A percentile compares a stretch with the other conserved stretches of the same genome.
phyloP scores from a whole-genome alignment of 2,797 vertebrate species.

The Bradypodion pumilum region DNA sequence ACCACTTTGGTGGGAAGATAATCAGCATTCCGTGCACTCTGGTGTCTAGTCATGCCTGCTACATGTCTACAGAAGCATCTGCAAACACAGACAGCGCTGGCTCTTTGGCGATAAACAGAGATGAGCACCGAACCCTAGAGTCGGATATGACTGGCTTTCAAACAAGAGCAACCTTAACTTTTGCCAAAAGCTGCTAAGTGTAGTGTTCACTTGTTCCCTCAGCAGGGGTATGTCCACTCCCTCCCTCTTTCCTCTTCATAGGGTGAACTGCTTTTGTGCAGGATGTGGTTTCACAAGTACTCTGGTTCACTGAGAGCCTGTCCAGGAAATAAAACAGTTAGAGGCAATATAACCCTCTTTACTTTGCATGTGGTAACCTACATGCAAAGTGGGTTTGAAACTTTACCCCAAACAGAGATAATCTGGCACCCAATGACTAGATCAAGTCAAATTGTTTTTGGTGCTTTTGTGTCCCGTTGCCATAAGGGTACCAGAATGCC shows the following conservation, averaged over 20 bases:
- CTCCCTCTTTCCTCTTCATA: not conserved
- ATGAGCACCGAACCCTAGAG: too few species aligned
- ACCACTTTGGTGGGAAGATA: too few species aligned
- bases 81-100: too few species aligned
- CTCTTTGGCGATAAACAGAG: too few species aligned
- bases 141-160: too few species aligned
- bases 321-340: conserved; percentile 27
- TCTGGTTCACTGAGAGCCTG: not conserved
- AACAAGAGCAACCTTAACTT: too few species aligned
- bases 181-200: conserved; percentile 6
- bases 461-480: fast-evolving
- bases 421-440: conserved; percentile 12
- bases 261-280: not conserved
- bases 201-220: not conserved
- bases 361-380: conserved; percentile 13
- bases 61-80: too few species aligned
- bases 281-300: conserved; percentile 24
- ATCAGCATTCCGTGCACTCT: too few species aligned
- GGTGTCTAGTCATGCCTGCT: too few species aligned
- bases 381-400: too few species aligned
- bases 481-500: not conserved
- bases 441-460: conserved; percentile 28
- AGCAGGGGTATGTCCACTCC: not conserved
- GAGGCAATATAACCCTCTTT: conserved; percentile 5
- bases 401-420: not conserved